Conservation (phyloP, 2,888 invertebrate genomes). For the Perizoma flavofasciatum region DNA sequence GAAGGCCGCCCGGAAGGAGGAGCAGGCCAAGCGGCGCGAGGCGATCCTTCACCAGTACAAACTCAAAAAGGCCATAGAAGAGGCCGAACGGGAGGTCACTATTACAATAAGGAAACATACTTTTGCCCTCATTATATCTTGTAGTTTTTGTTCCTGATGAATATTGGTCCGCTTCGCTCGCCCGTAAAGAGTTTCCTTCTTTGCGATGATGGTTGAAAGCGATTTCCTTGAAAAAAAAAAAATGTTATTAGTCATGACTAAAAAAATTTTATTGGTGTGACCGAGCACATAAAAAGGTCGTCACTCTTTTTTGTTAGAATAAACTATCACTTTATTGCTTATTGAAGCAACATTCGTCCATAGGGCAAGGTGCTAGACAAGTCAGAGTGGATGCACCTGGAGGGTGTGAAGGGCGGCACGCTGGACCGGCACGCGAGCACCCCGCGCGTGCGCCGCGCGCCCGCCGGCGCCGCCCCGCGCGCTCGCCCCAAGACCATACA, state of each 20-base stretch:
- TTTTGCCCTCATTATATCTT: too few species aligned
- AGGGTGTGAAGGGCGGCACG: slow-evolving; percentile 71
- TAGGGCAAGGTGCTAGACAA: slow-evolving; percentile 93
- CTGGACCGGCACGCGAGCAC: slow-evolving; percentile 69
- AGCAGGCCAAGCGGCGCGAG: slow-evolving; percentile 94
- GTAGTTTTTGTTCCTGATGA: too few species aligned
- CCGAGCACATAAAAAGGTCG: too few species aligned
- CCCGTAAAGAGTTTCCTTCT: too few species aligned
- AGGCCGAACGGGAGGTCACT: slow-evolving; percentile 93
- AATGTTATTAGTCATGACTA: too few species aligned
- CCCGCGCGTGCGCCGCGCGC: slow-evolving; percentile 69
- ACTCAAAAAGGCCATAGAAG: slow-evolving; percentile 96
- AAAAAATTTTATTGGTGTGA: too few species aligned
- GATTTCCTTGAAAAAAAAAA: too few species aligned
- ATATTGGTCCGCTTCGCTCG: too few species aligned
- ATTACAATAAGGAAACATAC: too few species aligned
- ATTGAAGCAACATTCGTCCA: slow-evolving; percentile 18
- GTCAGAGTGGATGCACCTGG: slow-evolving; percentile 69
- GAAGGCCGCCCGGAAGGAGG: slow-evolving; percentile 89
- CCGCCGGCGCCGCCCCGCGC: slow-evolving; percentile 84
- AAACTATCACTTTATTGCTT: too few species aligned
- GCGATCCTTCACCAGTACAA: slow-evolving; percentile 96
- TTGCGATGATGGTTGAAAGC: too few species aligned
- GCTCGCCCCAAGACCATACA: slow-evolving; percentile 96
- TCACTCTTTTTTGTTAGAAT: too few species aligned